Percentiles rank a stretch among this genome's conserved stretches.
Evolutionary conservation across 2,888 invertebrate genomes (phyloP).

Genomic region (Pristionchus exspectatus): DNA sequence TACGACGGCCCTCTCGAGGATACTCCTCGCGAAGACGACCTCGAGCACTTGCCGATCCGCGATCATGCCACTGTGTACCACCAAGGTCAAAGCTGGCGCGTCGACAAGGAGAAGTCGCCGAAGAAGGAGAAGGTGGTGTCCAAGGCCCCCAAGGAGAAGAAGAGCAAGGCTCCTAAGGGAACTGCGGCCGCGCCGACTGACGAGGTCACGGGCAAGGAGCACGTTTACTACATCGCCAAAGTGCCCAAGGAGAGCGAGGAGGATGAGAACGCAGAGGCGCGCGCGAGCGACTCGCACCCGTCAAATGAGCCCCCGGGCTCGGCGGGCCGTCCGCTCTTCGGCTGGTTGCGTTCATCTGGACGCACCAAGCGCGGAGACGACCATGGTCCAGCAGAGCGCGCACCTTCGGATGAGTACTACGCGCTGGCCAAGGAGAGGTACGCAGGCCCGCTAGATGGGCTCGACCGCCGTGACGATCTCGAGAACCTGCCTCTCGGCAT

Average conservation of each 20-base stretch:
- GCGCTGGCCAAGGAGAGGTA: constrained; percentile 25
- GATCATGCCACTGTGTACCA: constrained; percentile 45
- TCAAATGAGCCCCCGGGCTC: constrained; percentile 11
- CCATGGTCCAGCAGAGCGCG: background rate
- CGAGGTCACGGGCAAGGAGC: constrained; percentile 39
- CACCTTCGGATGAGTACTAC: constrained; percentile 44
- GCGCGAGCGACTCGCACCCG: background rate
- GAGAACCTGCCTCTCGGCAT: constrained; percentile 42
- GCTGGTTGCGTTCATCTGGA: constrained; percentile 25
- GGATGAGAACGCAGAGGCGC: constrained; percentile 7
- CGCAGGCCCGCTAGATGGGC: constrained; percentile 33
- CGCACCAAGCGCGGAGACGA: constrained; percentile 33
- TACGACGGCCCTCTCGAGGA: constrained; percentile 42
- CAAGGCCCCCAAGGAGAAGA: constrained; percentile 48
- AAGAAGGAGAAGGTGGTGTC: constrained; percentile 28
- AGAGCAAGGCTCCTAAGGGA: constrained; percentile 18
- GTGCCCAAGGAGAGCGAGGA: constrained; percentile 45
- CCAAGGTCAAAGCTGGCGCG: constrained; percentile 41
- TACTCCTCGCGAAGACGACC: constrained; percentile 51
- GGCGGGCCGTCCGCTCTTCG: constrained; percentile 26
- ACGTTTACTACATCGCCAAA: constrained; percentile 45
- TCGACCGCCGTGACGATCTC: constrained; percentile 43
- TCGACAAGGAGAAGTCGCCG: constrained; percentile 47
- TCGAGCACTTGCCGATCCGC: constrained; percentile 33
- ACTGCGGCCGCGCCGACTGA: constrained; percentile 6